Conservation (phyloP, 1,140 invertebrate species). For the Drosophila miranda region DNA sequence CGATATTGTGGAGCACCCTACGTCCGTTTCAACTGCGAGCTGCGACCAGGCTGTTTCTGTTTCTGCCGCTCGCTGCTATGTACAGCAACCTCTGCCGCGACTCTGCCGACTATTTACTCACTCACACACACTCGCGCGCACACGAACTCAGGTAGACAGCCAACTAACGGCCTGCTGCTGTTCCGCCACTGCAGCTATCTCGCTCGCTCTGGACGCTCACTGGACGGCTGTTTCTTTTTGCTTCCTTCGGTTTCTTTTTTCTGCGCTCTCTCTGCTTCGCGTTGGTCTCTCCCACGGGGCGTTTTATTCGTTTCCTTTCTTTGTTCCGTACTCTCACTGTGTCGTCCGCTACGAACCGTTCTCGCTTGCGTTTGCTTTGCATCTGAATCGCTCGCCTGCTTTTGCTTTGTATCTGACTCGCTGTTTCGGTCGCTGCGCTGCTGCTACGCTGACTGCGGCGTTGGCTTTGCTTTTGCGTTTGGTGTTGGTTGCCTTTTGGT, state of each 20-base stretch:
- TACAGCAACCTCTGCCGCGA: constrained; percentile 30
- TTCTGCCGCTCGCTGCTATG: constrained; percentile 28
- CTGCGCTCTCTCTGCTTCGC: constrained; percentile 24
- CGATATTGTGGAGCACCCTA: constrained; percentile 26
- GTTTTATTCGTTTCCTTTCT: constrained; percentile 37
- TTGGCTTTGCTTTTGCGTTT: constrained; percentile 28
- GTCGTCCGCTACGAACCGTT: constrained; percentile 50
- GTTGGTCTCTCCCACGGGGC: constrained; percentile 15
- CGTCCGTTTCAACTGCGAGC: constrained; percentile 41
- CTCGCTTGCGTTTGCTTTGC: constrained; percentile 29
- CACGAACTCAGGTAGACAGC: constrained; percentile 37
- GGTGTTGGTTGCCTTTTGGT: constrained; percentile 44
- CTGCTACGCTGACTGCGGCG: constrained; percentile 24
- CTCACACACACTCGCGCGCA: constrained; percentile 13
- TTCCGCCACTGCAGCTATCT: constrained; percentile 45
- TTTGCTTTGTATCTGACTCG: constrained; percentile 42
- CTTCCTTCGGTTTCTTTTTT: constrained; percentile 43
- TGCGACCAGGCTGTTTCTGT: constrained; percentile 19
- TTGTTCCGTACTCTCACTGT: constrained; percentile 37
- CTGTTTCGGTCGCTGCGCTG: constrained; percentile 13
- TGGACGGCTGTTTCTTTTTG: constrained; percentile 52
- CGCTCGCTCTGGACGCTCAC: constrained; percentile 56
- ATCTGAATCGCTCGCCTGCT: constrained; percentile 47
- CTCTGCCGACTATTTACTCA: constrained; percentile 52
- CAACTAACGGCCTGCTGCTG: constrained; percentile 50